phyloP scores from a whole-genome alignment of 1,140 invertebrate genomes.

The Mizuhopecten yessoensis region DNA sequence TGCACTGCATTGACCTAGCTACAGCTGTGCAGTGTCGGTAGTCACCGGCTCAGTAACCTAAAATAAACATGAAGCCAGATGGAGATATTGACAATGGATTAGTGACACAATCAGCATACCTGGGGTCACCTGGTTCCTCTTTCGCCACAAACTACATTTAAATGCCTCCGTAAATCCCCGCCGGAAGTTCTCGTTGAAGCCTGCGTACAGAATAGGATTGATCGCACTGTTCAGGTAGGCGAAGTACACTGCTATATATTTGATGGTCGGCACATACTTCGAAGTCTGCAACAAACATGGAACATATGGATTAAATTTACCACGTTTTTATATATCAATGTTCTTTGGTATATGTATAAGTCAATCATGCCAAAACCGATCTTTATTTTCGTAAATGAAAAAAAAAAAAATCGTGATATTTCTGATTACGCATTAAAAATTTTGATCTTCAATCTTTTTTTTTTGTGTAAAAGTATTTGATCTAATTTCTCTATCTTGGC shows the following conservation, averaged over 20 bases:
- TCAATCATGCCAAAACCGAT: too few species aligned
- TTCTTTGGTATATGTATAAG: too few species aligned
- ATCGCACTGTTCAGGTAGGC: constrained; percentile 85
- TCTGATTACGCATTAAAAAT: too few species aligned
- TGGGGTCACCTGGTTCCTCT: constrained; percentile 68
- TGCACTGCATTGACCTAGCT: background rate
- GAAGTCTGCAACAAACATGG: constrained; percentile 79
- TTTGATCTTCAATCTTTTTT: too few species aligned
- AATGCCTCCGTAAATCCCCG: constrained; percentile 77
- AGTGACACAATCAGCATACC: constrained; percentile 56
- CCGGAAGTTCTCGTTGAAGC: constrained; percentile 84
- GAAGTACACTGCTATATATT: constrained; percentile 84
- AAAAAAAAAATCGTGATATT: too few species aligned
- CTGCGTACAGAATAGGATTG: constrained; percentile 85
- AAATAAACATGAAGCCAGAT: background rate
- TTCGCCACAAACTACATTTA: constrained; percentile 67
- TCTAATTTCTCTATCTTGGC: too few species aligned
- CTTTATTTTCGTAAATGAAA: too few species aligned
- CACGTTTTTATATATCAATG: too few species aligned
- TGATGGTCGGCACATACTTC: constrained; percentile 81
- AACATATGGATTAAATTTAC: too few species aligned
- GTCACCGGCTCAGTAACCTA: too few species aligned
- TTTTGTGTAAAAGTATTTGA: too few species aligned
- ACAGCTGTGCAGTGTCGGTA: background rate
- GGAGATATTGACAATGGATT: background rate